These are phyloP conservation scores for Meloidogyne exigua DNA, from an alignment of 1,140 invertebrate species.

Conservation along the genomic window DNA sequence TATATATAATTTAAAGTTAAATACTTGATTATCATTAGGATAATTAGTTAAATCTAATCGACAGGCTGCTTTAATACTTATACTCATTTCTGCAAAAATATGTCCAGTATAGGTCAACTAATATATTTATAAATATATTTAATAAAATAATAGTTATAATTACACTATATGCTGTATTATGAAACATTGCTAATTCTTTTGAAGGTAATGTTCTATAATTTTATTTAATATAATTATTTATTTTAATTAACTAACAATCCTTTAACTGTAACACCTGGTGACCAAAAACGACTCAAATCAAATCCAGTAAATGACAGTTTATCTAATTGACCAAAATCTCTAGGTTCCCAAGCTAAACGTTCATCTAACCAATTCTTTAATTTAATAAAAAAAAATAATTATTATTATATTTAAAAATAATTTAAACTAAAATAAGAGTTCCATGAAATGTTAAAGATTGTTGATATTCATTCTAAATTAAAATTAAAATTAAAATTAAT, in stretches of 20 bases:
- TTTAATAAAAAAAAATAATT: background rate
- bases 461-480: conserved; percentile 18
- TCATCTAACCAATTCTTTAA: conserved; percentile 24
- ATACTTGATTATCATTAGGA: conserved; percentile 24
- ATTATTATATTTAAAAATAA: background rate
- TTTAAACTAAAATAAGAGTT: conserved; percentile 15
- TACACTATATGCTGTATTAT: conserved; percentile 24
- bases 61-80: conserved; percentile 24
- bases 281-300: conserved; percentile 23
- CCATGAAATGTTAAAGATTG: conserved; percentile 22
- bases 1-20: background rate
- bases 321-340: conserved; percentile 20
- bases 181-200: conserved; percentile 16
- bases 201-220: conserved; percentile 15
- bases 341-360: conserved; percentile 15
- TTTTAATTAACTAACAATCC: conserved; percentile 6
- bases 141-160: background rate
- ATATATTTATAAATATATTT: background rate
- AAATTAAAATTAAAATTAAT: background rate
- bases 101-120: conserved; percentile 17
- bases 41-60: conserved; percentile 19
- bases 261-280: conserved; percentile 17
- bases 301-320: conserved; percentile 25
- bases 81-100: conserved; percentile 14
- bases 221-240: background rate